phyloP scores from a whole-genome alignment of 2,888 invertebrate species.

The Calephelis perditalis region DNA sequence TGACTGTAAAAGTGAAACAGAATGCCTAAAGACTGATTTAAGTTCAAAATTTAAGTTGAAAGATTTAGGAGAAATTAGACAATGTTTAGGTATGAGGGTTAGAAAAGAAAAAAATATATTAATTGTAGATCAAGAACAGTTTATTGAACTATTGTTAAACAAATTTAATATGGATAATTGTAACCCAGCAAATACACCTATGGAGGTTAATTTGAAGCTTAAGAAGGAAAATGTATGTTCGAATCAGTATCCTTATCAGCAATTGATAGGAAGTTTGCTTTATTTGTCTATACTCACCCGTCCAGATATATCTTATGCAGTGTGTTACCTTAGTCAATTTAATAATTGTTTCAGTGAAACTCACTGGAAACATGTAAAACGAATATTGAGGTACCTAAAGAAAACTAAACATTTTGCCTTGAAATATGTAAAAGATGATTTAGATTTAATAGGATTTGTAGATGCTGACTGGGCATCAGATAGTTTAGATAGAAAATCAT shows the following conservation, averaged over 20 bases:
- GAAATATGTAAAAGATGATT: conserved; percentile 1
- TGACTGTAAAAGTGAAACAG: background rate
- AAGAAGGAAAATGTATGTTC: conserved; percentile 9
- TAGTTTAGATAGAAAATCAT: background rate
- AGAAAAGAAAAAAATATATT: conserved; percentile 17
- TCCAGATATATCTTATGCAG: conserved; percentile 14
- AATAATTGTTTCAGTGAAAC: background rate
- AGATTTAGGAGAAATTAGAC: background rate
- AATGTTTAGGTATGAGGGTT: background rate
- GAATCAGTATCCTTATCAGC: conserved; percentile 10
- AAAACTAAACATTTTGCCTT: conserved; percentile 1
- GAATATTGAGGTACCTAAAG: background rate
- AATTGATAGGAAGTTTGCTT: conserved; percentile 25
- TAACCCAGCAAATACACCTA: conserved; percentile 16
- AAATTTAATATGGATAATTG: background rate
- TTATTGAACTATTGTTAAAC: background rate
- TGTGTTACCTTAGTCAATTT: conserved; percentile 4
- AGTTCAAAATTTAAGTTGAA: background rate
- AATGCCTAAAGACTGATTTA: background rate
- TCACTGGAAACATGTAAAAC: background rate
- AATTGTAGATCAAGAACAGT: conserved; percentile 1
- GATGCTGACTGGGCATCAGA: background rate
- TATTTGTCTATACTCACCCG: conserved; percentile 16
- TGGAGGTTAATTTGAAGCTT: conserved; percentile 18
- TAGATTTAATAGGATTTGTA: background rate